Conservation (phyloP, 1,140 invertebrate species). For the Paramacrobiotus metropolitanus region DNA sequence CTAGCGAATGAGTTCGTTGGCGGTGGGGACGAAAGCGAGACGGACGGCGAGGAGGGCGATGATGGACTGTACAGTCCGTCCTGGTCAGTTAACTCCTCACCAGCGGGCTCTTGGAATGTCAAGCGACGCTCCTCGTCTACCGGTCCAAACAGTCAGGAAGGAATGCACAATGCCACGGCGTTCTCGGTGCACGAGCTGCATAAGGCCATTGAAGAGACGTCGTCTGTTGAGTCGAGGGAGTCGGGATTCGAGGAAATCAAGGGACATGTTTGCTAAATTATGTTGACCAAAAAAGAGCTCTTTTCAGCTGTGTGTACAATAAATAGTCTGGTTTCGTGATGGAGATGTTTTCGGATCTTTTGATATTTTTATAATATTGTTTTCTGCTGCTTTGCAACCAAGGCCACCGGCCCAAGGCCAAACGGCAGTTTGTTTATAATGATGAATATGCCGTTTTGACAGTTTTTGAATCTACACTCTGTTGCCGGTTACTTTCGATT, state of each 20-base stretch:
- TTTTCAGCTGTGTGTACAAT: too few relatives aligned
- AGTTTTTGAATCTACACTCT: too few relatives aligned
- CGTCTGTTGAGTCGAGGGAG: not conserved
- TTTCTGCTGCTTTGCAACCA: too few relatives aligned
- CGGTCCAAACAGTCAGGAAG: not conserved
- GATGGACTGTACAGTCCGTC: not conserved
- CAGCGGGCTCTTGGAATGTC: conserved; percentile 3
- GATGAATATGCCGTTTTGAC: too few relatives aligned
- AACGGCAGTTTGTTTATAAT: too few relatives aligned
- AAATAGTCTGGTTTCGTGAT: too few relatives aligned
- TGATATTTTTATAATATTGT: too few relatives aligned
- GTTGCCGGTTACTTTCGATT: too few relatives aligned
- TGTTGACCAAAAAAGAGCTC: too few relatives aligned
- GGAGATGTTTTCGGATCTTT: too few relatives aligned
- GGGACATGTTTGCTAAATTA: not conserved
- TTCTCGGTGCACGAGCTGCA: not conserved
- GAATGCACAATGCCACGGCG: not conserved
- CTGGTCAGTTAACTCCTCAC: not conserved
- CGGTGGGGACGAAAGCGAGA: not conserved
- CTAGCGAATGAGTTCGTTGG: not conserved
- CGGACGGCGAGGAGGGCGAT: not conserved
- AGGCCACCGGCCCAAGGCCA: too few relatives aligned
- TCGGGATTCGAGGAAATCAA: not conserved
- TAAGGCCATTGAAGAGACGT: not conserved
- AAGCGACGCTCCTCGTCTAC: not conserved